Conservation (phyloP, 1,140 invertebrate genomes). For the Galendromus occidentalis region DNA sequence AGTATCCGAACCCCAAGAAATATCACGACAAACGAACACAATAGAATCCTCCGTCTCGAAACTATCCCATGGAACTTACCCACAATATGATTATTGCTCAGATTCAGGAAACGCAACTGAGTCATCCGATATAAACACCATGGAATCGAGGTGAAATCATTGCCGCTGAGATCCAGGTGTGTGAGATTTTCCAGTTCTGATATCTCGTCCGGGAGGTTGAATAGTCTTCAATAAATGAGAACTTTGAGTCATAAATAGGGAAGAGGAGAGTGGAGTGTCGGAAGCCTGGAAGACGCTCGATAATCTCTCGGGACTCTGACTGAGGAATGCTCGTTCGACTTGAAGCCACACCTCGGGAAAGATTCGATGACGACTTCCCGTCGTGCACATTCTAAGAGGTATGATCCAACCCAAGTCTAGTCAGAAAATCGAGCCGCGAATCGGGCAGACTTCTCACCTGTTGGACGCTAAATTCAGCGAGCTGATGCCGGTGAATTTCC, state of each 20-base stretch:
- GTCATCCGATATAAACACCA: slow-evolving; percentile 49
- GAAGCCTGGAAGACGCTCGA: too few relatives aligned
- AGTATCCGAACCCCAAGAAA: not conserved
- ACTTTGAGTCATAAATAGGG: slow-evolving; percentile 41
- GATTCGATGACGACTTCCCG: too few relatives aligned
- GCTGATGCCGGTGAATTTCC: slow-evolving; percentile 62
- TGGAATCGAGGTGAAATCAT: slow-evolving; percentile 61
- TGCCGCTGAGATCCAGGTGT: slow-evolving; percentile 65
- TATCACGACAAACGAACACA: not conserved
- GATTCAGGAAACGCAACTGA: slow-evolving; percentile 46
- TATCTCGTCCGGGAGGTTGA: slow-evolving; percentile 64
- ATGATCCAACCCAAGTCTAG: too few relatives aligned
- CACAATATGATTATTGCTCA: slow-evolving; percentile 59
- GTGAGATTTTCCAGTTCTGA: slow-evolving; percentile 50
- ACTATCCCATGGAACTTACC: slow-evolving; percentile 32
- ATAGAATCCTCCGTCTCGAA: not conserved
- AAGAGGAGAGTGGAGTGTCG: too few relatives aligned
- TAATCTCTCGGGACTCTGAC: too few relatives aligned
- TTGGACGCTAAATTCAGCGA: slow-evolving; percentile 1
- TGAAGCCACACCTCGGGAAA: too few relatives aligned
- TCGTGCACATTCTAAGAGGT: too few relatives aligned
- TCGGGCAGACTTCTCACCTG: not conserved
- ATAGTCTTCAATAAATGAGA: slow-evolving; percentile 32
- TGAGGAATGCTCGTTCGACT: too few relatives aligned
- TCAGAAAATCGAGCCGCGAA: too few relatives aligned